Conservation (phyloP, 2,888 invertebrate genomes). For the Agrotis puta region DNA sequence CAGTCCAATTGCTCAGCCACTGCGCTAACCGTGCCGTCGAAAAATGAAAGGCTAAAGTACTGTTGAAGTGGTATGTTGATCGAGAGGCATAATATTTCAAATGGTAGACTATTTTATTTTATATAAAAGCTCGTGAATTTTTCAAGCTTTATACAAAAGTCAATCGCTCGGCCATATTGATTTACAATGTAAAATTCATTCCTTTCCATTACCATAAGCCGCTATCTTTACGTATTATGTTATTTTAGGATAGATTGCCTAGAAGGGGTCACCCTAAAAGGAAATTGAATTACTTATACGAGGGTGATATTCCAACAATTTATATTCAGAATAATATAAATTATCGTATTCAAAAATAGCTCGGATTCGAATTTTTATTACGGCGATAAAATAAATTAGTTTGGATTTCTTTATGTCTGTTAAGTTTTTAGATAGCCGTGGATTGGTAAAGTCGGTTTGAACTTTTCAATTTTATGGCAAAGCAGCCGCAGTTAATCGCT, state of each 20-base stretch:
- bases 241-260: slow-evolving; percentile 80
- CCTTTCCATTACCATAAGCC: slow-evolving; percentile 67
- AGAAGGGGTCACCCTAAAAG: slow-evolving; percentile 68
- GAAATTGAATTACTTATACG: slow-evolving; percentile 71
- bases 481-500: slow-evolving; percentile 49
- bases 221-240: slow-evolving; percentile 74
- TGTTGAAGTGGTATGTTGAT: not conserved
- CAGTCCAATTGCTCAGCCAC: no score
- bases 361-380: slow-evolving; percentile 45
- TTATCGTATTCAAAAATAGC: slow-evolving; percentile 52
- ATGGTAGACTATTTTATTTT: slow-evolving; percentile 31
- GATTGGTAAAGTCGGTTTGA: slow-evolving; percentile 41
- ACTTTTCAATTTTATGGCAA: slow-evolving; percentile 55
- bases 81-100: slow-evolving; percentile 17
- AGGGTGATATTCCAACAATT: slow-evolving; percentile 58
- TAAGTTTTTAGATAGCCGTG: slow-evolving; percentile 48
- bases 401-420: slow-evolving; percentile 51
- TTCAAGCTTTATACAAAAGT: slow-evolving; percentile 36
- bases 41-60: no score
- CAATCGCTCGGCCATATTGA: slow-evolving; percentile 57
- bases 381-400: slow-evolving; percentile 55
- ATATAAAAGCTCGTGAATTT: slow-evolving; percentile 30
- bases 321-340: slow-evolving; percentile 58
- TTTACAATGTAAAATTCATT: slow-evolving; percentile 70
- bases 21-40: no score